Percentiles rank a stretch among this genome's conserved stretches.
phyloP scores from a whole-genome alignment of 2,797 vertebrate genomes.

The Stomatorhinus walkeri region DNA sequence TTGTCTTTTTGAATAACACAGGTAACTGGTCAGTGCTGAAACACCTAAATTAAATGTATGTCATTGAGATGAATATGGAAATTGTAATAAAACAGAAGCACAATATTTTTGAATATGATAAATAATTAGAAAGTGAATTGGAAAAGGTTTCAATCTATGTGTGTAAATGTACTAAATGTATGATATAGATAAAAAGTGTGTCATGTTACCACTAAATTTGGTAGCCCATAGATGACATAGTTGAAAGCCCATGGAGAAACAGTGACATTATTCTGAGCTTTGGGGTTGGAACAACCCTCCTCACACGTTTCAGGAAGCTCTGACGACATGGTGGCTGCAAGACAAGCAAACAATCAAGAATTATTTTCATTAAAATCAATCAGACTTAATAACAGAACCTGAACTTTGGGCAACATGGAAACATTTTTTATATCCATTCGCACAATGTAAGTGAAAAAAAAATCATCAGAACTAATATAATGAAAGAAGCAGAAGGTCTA shows the following conservation, averaged over 20 bases:
- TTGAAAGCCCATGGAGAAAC: conserved; percentile 50
- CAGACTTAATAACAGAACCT: conserved; percentile 28
- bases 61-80: background rate
- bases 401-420: background rate
- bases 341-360: background rate
- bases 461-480: background rate
- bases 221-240: conserved; percentile 72
- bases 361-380: conserved; percentile 1
- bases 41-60: background rate
- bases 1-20: background rate
- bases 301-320: conserved; percentile 10
- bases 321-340: background rate
- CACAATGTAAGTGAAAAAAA: background rate
- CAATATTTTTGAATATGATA: background rate
- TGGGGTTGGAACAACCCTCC: conserved; percentile 24
- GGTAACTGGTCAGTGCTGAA: background rate
- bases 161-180: background rate
- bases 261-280: background rate
- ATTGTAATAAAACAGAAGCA: background rate
- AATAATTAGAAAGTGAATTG: background rate
- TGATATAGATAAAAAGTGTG: background rate
- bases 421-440: background rate
- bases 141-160: background rate
- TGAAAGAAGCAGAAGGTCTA: background rate
- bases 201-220: conserved; percentile 60